phyloP scores from a whole-genome alignment of 2,113 vertebrate species.

The Neomonachus schauinslandi region DNA sequence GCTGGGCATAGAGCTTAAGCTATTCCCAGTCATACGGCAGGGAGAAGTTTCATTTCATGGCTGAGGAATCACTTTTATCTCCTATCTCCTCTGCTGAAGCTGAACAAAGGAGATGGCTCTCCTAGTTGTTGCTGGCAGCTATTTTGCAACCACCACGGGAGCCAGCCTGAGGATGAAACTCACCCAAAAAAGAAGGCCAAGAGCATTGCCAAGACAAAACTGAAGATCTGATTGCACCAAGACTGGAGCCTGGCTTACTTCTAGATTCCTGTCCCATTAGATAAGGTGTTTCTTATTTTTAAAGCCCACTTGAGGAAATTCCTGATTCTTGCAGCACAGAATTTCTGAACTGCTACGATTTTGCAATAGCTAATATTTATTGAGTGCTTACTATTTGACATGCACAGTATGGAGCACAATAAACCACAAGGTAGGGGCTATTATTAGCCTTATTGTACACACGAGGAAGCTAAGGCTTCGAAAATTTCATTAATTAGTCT shows the following conservation, averaged over 20 bases:
- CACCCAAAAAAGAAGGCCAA: neutral
- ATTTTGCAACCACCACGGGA: neutral
- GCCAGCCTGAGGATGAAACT: neutral
- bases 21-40: neutral
- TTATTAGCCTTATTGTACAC: neutral
- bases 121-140: neutral
- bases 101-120: neutral
- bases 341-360: neutral
- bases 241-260: neutral
- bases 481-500: neutral
- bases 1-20: neutral
- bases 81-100: neutral
- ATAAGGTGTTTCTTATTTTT: neutral
- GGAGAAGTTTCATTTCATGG: neutral
- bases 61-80: conserved; percentile 8
- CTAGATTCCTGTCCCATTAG: neutral
- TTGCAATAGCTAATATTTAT: neutral
- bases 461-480: neutral
- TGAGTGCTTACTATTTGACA: neutral
- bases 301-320: neutral
- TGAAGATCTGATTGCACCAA: neutral
- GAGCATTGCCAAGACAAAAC: neutral
- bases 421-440: neutral
- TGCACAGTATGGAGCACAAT: neutral
- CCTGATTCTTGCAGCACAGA: neutral